Conservation (phyloP, 2,113 vertebrate genomes). For the Chrysochloris asiatica region DNA sequence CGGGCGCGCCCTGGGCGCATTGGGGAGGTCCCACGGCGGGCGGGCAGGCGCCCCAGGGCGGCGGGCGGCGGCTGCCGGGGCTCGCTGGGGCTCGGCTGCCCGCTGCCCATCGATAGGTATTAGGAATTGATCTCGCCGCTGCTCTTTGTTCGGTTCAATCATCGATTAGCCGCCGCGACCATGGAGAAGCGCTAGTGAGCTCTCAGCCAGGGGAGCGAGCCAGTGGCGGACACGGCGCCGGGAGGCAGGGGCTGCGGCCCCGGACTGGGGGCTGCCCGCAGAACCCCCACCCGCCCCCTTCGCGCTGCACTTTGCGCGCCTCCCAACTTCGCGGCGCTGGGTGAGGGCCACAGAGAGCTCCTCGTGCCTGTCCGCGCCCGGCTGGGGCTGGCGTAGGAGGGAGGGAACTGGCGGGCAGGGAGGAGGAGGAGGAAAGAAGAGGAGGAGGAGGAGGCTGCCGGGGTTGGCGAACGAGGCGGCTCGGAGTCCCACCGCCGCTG, state of each 20-base stretch:
- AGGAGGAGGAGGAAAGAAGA: neutral
- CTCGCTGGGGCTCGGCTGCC: slow-evolving; percentile 74
- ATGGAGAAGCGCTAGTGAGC: slow-evolving; percentile 85
- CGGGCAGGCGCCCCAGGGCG: slow-evolving; percentile 58
- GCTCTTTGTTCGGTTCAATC: slow-evolving; percentile 97
- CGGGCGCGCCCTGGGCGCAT: slow-evolving; percentile 57
- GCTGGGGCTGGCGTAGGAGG: slow-evolving; percentile 55
- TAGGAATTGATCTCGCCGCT: slow-evolving; percentile 93
- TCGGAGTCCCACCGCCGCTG: slow-evolving; percentile 51
- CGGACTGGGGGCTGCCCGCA: slow-evolving; percentile 11
- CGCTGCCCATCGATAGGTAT: slow-evolving; percentile 92
- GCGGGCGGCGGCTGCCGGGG: slow-evolving; percentile 53
- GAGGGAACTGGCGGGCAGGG: slow-evolving; percentile 57
- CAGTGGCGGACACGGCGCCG: slow-evolving; percentile 9
- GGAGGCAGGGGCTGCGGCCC: slow-evolving; percentile 38
- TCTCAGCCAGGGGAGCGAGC: slow-evolving; percentile 76
- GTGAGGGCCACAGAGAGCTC: slow-evolving; percentile 59
- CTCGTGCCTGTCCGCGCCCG: slow-evolving; percentile 48
- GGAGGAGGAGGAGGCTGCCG: slow-evolving; percentile 53
- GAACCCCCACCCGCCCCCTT: slow-evolving; percentile 75
- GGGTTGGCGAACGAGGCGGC: slow-evolving; percentile 57
- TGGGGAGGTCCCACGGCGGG: slow-evolving; percentile 24
- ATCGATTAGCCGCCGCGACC: slow-evolving; percentile 91
- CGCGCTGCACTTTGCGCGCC: slow-evolving; percentile 70
- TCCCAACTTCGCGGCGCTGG: slow-evolving; percentile 72